Conservation (phyloP, 2,797 vertebrate species). For the Kryptopterus vitreolus region DNA sequence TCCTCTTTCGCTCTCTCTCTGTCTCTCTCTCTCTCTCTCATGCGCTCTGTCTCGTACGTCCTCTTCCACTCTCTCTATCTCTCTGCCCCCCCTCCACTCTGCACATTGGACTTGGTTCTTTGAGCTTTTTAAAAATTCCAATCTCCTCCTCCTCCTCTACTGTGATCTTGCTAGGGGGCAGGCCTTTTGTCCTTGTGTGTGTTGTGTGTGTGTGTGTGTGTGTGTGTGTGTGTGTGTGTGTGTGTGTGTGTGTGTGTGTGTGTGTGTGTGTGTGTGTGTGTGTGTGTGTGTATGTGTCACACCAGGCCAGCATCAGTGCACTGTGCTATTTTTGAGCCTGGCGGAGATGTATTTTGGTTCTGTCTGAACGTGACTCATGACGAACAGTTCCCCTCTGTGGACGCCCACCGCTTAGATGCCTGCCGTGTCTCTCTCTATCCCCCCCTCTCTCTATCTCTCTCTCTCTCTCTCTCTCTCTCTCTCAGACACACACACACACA, state of each 20-base stretch:
- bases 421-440: conserved; percentile 18
- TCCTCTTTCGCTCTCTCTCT: conserved; percentile 66
- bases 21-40: conserved; percentile 56
- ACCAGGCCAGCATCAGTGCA: conserved; percentile 44
- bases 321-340: conserved; percentile 63
- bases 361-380: conserved; percentile 71
- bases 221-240: conserved; percentile 41
- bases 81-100: not conserved
- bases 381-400: conserved; percentile 77
- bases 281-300: conserved; percentile 40
- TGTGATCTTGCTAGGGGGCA: conserved; percentile 59
- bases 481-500: conserved; percentile 55
- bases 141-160: conserved; percentile 65
- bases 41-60: not conserved
- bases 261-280: conserved; percentile 48
- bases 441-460: conserved; percentile 53
- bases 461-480: conserved; percentile 61
- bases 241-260: conserved; percentile 30
- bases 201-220: conserved; percentile 30
- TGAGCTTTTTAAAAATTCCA: conserved; percentile 74
- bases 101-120: conserved; percentile 68
- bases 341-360: conserved; percentile 76
- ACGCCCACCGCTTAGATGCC: conserved; percentile 45
- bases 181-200: conserved; percentile 44
- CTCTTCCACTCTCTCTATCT: conserved; percentile 13